Evolutionary conservation across 2,888 invertebrate genomes (phyloP), one percentile per base, ranked within the genome.

Genomic region (Parnassius glacialis): DNA sequence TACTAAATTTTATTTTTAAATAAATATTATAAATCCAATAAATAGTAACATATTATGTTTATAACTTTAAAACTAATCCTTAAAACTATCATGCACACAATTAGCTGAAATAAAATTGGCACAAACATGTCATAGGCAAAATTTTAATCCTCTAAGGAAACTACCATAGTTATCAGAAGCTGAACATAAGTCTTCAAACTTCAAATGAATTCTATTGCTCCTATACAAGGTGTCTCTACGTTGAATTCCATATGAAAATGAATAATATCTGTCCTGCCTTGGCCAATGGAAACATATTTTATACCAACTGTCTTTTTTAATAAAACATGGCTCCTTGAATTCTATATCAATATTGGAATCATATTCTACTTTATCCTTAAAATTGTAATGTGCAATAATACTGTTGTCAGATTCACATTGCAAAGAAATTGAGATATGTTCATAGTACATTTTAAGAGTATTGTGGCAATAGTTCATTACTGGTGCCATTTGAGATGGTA

Each of bases 231-330:
- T 76, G 60, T 90, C 84, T 69, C 92, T 83, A 64, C 83, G 82
- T 72, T 86, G 87, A 20, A 91, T 84, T 64, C 85, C 80, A 78
- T 92, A 92, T 54, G 81, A 82, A 74, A 81, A 82, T 61, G 81
- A 68, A 57, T 79, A 75, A 67, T 73, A 81, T 59, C 64, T 65
- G 54, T 74, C 76, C 65, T 81, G 78, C 59, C 70, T 71, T 41
- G 87, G 87, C 92, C 92, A 92, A 42, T 71, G 71, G 72, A 92
- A 88, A 64, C 73, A 80, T 55, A 92, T 83, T 76, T 80, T 85
- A 66, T 92, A 90, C 90, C 88, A 90, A 57, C 81, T 78, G 70
- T 87, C 82, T 72, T 84, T 89, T 70, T 85, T 85, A 34, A 92
- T 75, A 64, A 90, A 83, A 67, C 85, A 83, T 12, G 92, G 89